Evolutionary conservation across 37 sponge, comb jelly and placozoan genomes (phyloP).

Genomic region (Spongilla lacustris): DNA sequence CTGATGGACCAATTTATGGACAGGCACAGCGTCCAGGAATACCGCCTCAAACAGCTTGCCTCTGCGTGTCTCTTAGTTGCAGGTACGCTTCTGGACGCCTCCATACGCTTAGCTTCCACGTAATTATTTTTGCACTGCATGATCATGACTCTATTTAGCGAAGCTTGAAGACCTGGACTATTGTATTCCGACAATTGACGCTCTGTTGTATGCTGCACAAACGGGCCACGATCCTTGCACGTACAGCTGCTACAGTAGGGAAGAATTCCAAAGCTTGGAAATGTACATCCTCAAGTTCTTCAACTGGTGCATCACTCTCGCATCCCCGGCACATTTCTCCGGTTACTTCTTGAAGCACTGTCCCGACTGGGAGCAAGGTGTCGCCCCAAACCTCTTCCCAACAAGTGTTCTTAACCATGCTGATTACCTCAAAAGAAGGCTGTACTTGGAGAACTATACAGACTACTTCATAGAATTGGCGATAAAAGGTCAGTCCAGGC

Average conservation of each 20-base stretch:
- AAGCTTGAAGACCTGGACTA: conserved; percentile 73
- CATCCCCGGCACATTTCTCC: conserved; percentile 62
- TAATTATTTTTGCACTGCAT: too few species aligned
- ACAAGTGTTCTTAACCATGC: not conserved
- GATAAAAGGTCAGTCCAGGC: conserved; percentile 52
- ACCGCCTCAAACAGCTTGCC: conserved; percentile 62
- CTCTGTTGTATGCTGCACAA: conserved; percentile 37
- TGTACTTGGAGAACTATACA: conserved; percentile 31
- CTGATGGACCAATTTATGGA: conserved; percentile 89
- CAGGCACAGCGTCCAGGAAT: conserved; percentile 69
- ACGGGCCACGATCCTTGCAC: not conserved
- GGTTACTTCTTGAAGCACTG: conserved; percentile 53
- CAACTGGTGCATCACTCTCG: conserved; percentile 63
- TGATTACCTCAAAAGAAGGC: not conserved
- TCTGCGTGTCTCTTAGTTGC: conserved; percentile 76
- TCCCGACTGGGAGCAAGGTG: conserved; percentile 4
- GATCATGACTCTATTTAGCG: too few species aligned
- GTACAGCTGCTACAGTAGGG: conserved; percentile 36
- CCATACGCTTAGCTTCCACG: too few species aligned
- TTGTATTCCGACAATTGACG: conserved; percentile 45
- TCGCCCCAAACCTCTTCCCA: not conserved
- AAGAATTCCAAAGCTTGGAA: conserved; percentile 65
- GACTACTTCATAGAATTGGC: conserved; percentile 53
- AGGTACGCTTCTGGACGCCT: conserved; percentile 7
- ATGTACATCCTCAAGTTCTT: conserved; percentile 64